phyloP scores from a whole-genome alignment of 2,888 invertebrate species.

The Acanthosepion lycidas region DNA sequence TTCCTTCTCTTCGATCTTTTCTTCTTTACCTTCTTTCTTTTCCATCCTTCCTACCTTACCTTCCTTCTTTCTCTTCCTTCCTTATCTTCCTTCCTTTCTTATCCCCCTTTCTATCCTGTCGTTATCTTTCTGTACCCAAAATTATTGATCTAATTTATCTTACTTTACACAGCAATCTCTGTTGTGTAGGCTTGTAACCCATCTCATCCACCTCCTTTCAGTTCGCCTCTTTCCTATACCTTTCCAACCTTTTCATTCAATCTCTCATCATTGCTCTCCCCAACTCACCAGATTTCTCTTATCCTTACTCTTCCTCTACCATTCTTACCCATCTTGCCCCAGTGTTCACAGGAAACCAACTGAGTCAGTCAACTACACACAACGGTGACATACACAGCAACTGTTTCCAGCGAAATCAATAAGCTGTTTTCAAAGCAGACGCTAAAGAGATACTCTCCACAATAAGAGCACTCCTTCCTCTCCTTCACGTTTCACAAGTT shows the following conservation, averaged over 20 bases:
- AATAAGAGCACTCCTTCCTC: not conserved
- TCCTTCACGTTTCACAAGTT: not conserved
- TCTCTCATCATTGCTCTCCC: not conserved
- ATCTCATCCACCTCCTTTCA: not conserved
- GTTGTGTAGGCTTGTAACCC: not conserved
- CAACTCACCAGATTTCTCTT: not conserved
- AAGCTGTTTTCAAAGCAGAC: not conserved
- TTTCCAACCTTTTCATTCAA: not conserved
- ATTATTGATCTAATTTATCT: constrained; percentile 2
- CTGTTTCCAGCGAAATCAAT: not conserved
- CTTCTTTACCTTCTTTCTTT: not conserved
- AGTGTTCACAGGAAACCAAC: not conserved
- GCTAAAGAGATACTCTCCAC: constrained; percentile 17
- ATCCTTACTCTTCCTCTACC: not conserved
- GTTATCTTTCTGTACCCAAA: not conserved
- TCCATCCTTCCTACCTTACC: too few relatives aligned
- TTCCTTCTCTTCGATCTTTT: not conserved
- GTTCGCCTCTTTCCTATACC: not conserved
- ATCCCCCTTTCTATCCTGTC: not conserved
- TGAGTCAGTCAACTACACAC: not conserved
- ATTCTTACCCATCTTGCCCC: not conserved
- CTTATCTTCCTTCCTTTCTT: too few relatives aligned
- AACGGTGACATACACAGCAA: not conserved
- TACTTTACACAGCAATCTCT: not conserved
- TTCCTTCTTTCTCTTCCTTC: too few relatives aligned